Base-by-base conservation (phyloP, 1,140 invertebrate genomes). In the Aphelenchoides fujianensis region DNA sequence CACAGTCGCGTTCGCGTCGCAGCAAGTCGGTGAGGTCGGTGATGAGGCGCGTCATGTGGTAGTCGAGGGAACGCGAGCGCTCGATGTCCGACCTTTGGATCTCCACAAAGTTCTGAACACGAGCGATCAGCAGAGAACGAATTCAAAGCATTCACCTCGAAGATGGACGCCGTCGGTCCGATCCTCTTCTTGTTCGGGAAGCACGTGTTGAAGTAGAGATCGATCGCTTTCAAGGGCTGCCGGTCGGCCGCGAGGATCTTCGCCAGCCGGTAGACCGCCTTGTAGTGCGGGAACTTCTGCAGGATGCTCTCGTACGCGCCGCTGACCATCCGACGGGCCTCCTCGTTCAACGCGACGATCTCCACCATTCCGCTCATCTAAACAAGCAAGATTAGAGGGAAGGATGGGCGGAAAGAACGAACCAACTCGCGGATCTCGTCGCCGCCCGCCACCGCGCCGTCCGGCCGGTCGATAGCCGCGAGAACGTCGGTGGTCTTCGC, bases 321-420 rank as follows among this genome's bases (percentile, higher is more conserved):
- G n/a, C n/a, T 28, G 2, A 61, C 1, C 59, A 61, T 19, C 2
- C 16, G 1, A n/a, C 36, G 19, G 28, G 59, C 2, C 36, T 35
- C 36, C 59, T 61, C 59, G n/a, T 61, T 31, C n/a, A 61, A 19
- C n/a, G 28, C 59, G n/a, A 61, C 59, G 27, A n/a, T 19, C 36
- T 61, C 59, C 59, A 31, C n/a, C 59, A 61, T 61, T 31, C 36
- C 59, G n/a, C 2, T 28, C 59, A 61, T 61, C 59, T 48, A 48
- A 48, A 48, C 41, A 16, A 16, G 12, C 23, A 23, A 23, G 12
- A 48, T 48, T 48, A 23, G 23, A n/a, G n/a, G n/a, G n/a, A n/a
- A n/a, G n/a, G n/a, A n/a, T n/a, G n/a, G n/a, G n/a, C n/a, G n/a
- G n/a, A n/a, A n/a, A n/a, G n/a, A n/a, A n/a, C n/a, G n/a, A n/a